Evolutionary conservation across 2,113 vertebrate species (phyloP), one percentile per base, ranked within the genome.

Genomic region (Pachycephala philippinensis): DNA sequence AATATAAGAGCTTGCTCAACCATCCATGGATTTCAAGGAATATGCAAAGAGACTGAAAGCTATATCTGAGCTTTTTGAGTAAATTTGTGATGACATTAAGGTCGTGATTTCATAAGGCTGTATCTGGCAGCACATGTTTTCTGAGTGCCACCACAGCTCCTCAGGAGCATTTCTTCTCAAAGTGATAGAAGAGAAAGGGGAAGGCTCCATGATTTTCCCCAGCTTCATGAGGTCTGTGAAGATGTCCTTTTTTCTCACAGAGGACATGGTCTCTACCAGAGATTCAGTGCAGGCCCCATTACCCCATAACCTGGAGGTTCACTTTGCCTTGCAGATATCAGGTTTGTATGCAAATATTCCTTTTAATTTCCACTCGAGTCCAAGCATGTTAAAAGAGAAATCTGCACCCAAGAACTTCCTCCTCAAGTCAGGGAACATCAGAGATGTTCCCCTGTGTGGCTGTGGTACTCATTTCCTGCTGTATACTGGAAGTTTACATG

Each of bases 241-340:
- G 17, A 11, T 27, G 16, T 9, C 4, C 23, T 4, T 80, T 39
- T 72, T 80, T 72, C 33, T 42, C 35, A 31, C 24, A 69, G 11
- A 47, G 7, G 13, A 7, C 0, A 0, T 28, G 12, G 28, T n/a
- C 3, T 2, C 18, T 37, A 42, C 9, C 30, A 59, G 23, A 79
- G 3, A 56, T 52, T 64, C n/a, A 44, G 7, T 8, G 26, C 23
- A 84, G 37, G 37, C 45, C 53, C 11, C 33, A 8, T 52, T 50
- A 35, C 7, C 13, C 9, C 33, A 27, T 1, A 50, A 9, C 33
- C n/a, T 18, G 28, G 61, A 63, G 5, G n/a, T 80, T 71, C 52
- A 35, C 20, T 23, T 57, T 77, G 22, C 31, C 50, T 53, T 16
- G 69, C 23, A 60, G 24, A 11, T 30, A 54, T 8, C 37, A 24